Evolutionary conservation across 1,140 invertebrate genomes (phyloP).

Genomic region (Drosophila busckii): DNA sequence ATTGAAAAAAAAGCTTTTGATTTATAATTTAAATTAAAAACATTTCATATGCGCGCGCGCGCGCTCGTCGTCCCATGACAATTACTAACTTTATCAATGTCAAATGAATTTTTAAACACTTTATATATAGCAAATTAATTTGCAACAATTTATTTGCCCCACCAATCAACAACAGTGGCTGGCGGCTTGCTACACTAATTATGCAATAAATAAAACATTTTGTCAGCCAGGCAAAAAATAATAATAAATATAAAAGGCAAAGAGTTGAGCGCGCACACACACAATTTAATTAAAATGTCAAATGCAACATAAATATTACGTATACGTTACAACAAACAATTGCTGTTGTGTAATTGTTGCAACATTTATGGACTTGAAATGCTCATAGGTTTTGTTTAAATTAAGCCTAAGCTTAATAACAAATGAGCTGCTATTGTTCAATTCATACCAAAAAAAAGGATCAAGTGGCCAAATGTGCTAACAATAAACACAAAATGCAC

Average conservation of each 20-base stretch:
- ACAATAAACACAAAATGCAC: slow-evolving; percentile 32
- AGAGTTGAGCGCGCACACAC: no score
- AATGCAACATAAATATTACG: slow-evolving; percentile 63
- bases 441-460: slow-evolving; percentile 33
- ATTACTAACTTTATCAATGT: slow-evolving; percentile 32
- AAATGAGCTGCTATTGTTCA: slow-evolving; percentile 58
- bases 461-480: slow-evolving; percentile 43
- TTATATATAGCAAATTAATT: slow-evolving; percentile 27
- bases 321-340: no score
- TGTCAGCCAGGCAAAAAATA: slow-evolving; percentile 19
- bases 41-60: no score
- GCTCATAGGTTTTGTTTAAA: slow-evolving; percentile 39
- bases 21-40: no score
- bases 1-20: no score
- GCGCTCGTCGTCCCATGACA: slow-evolving; percentile 35
- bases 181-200: slow-evolving; percentile 46
- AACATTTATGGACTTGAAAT: slow-evolving; percentile 16
- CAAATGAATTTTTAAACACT: slow-evolving; percentile 52
- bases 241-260: slow-evolving; percentile 49
- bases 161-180: slow-evolving; percentile 15
- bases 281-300: slow-evolving; percentile 72
- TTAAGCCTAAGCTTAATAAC: slow-evolving; percentile 44
- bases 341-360: slow-evolving; percentile 23
- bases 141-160: no score
- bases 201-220: slow-evolving; percentile 63